phyloP scores from a whole-genome alignment of 1,140 invertebrate genomes.

The Drosophila sp. region DNA sequence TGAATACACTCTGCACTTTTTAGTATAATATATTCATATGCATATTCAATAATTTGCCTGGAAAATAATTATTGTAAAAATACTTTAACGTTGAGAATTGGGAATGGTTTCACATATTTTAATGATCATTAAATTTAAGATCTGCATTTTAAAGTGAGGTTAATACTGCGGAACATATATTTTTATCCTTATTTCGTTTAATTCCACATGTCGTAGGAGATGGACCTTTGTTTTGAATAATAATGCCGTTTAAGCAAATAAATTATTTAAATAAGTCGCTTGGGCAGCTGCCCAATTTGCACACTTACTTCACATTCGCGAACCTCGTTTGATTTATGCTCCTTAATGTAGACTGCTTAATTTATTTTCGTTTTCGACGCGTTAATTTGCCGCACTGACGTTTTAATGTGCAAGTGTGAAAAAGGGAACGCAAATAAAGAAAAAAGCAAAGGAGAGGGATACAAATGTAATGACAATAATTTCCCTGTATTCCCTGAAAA shows the following conservation, averaged over 20 bases:
- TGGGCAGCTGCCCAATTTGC: conserved; percentile 24
- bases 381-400: conserved; percentile 61
- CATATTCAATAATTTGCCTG: too few species aligned
- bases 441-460: background rate
- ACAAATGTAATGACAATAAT: background rate
- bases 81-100: too few species aligned
- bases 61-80: too few species aligned
- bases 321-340: conserved; percentile 59
- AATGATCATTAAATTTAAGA: too few species aligned
- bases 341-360: conserved; percentile 62
- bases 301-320: background rate
- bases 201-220: background rate
- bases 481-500: background rate
- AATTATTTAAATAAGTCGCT: conserved; percentile 44
- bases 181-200: too few species aligned
- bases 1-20: background rate
- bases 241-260: background rate
- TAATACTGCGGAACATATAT: too few species aligned
- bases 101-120: too few species aligned
- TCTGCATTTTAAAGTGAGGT: too few species aligned
- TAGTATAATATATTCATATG: too few species aligned
- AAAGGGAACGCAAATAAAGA: background rate
- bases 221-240: background rate
- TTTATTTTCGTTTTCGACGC: conserved; percentile 58
- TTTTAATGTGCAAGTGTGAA: conserved; percentile 34